A percentile compares a stretch with the other conserved stretches of the same genome.
Conservation (phyloP, 1,140 invertebrate species). For the Agrypnia vestita region DNA sequence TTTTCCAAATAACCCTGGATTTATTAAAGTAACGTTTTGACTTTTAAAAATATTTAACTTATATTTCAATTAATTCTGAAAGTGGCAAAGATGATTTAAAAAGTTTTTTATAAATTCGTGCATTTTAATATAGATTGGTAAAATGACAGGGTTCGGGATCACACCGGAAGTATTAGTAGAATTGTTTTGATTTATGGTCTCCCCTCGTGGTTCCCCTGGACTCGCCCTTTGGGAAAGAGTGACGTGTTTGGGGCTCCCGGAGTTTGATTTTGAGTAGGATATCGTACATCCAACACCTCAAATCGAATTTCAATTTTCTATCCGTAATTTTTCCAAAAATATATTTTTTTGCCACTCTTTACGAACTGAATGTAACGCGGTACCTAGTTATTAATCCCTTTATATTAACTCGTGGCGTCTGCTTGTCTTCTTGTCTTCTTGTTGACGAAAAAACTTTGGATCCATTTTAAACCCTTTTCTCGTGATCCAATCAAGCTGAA, state of each 20-base stretch:
- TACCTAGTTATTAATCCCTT: too few species aligned
- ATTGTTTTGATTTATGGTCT: not conserved
- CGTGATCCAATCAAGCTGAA: too few species aligned
- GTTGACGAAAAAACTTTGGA: too few species aligned
- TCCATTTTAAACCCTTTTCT: too few species aligned
- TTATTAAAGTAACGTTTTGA: too few species aligned
- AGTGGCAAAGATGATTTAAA: not conserved
- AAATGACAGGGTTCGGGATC: not conserved
- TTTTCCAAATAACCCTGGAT: too few species aligned
- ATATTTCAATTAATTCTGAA: not conserved
- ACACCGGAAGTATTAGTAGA: not conserved
- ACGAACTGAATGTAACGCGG: too few species aligned
- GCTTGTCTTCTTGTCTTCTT: too few species aligned
- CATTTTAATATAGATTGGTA: too few species aligned
- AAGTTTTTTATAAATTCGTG: not conserved
- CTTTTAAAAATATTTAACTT: not conserved
- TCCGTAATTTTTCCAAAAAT: too few species aligned
- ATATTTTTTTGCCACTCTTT: too few species aligned
- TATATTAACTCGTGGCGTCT: too few species aligned
- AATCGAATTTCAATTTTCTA: constrained; percentile 9
- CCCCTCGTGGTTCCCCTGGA: not conserved
- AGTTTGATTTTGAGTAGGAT: constrained; percentile 7
- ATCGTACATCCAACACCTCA: not conserved
- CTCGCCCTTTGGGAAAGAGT: not conserved
- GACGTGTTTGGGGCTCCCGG: not conserved